Evolutionary conservation across 1,140 invertebrate species (phyloP), one percentile per base, ranked within the genome.

Genomic region (Ooceraea biroi): DNA sequence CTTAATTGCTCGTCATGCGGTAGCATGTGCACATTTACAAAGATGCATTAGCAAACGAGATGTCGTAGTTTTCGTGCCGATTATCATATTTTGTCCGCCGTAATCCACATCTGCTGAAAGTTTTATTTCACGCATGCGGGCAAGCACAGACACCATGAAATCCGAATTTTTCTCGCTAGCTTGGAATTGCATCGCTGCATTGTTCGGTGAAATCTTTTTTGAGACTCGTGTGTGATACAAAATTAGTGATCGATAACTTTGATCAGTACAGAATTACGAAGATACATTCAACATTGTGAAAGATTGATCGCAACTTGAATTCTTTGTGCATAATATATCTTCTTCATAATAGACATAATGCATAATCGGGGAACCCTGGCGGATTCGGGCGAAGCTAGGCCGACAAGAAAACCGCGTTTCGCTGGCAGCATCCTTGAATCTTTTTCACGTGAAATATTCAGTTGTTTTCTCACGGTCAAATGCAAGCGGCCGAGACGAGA

Each of bases 1-100:
- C 65, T 80, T 80, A 80, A 80, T 80, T 80, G 52, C 76, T 69
- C 66, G 50, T 80, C 69, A 80, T 57, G 61, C 36, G 27, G 22
- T 17, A 36, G 44, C 25, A 65, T 12, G 30, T 36, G 48, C 46
- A 10, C 52, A 19, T 44, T 71, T 71, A 71, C 41, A 46, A 14
- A 46, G 50, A 58, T 58, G 76, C 76, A 69, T 80, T 69, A 71
- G 36, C 17, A 46, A 80, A 46, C 25, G 65, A 57, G 52, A 69
- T 57, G 69, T 57, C 12, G 65, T 27, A 27, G 50, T 27, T 71
- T 17, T 46, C 65, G 14, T 44, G 17, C 22, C 65, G 22, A 36
- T 36, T 1, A n/a, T 71, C 10, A 22, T 50, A n/a, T n/a, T 17
- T 1, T 10, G 14, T 48, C 60, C n/a, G 50, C 14, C 22, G 12